Base-by-base conservation (phyloP, 1,140 invertebrate genomes). In the Acromyrmex echinatior region DNA sequence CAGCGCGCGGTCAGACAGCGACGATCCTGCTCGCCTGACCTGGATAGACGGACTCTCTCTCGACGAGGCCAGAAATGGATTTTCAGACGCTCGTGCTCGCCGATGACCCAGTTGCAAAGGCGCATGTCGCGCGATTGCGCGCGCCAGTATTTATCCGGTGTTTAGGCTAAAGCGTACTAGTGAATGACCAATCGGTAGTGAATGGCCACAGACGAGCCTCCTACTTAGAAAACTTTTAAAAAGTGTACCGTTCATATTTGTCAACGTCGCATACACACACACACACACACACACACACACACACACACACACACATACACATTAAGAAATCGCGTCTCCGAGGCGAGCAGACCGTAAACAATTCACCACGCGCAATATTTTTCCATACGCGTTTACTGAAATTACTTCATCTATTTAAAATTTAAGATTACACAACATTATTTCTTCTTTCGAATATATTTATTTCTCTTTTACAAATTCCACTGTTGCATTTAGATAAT, bases 51-150 rank as follows among this genome's bases (percentile, higher is more conserved):
- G 86, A 93, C 93, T 92, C 78, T 62, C 76, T 81, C 78, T 71
- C 92, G 90, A 86, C 80, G 84, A 84, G 86, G 88, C 90, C 92
- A 87, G 90, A 91, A 91, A 93, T 93, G 91, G 92, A 93, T 93
- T 93, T 93, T 93, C 92, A 91, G 92, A 87, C 81, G 89, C 86
- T 62, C 86, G 86, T 85, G 88, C 71, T 87, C 81, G 66, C 66
- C 84, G 88, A 85, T 94, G 94, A 94, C 94, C 94, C 92, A 94
- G 93, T 93, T 94, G 91, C 85, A 21, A 94, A 77, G 84, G 94
- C 93, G 94, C 94, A 94, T 94, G 93, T 94, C 93, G 90, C 63
- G 86, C 90, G 90, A 93, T 92, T 91, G 92, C 93, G 93, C 93
- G 92, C 89, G 71, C 80, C 78, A 58, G 80, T 91, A 92, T 93